A percentile compares a stretch with the other conserved stretches of the same genome.
phyloP scores from a whole-genome alignment of 1,140 invertebrate genomes.

The Plutomurus gul region DNA sequence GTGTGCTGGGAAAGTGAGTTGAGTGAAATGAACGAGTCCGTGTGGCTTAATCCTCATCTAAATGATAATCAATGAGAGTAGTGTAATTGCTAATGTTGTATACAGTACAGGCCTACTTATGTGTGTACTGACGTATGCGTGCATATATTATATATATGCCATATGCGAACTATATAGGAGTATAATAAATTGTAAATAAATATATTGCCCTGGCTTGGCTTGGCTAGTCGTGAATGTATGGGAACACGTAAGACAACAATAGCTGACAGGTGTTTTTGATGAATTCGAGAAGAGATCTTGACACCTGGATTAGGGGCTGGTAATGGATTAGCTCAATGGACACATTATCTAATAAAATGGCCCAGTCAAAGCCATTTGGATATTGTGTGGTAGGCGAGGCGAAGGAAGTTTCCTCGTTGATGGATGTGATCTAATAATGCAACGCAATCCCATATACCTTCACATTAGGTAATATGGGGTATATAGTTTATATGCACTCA shows the following conservation, averaged over 20 bases:
- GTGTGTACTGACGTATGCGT: too few species aligned
- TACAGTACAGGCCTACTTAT: neutral
- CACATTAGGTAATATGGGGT: neutral
- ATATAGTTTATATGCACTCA: neutral
- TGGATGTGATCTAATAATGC: slow-evolving; percentile 27
- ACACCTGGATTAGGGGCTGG: slow-evolving; percentile 26
- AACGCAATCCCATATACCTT: neutral
- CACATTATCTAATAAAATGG: slow-evolving; percentile 26
- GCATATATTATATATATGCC: too few species aligned
- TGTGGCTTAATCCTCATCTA: slow-evolving; percentile 20
- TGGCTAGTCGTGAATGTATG: too few species aligned
- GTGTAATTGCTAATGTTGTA: too few species aligned
- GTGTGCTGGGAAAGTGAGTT: neutral
- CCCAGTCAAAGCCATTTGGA: too few species aligned
- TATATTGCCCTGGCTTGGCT: too few species aligned
- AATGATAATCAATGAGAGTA: slow-evolving; percentile 17
- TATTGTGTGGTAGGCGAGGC: slow-evolving; percentile 4
- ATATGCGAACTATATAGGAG: too few species aligned
- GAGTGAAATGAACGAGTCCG: too few species aligned
- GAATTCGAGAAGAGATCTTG: slow-evolving; percentile 29
- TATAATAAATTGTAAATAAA: too few species aligned
- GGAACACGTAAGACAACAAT: neutral
- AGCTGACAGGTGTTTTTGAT: slow-evolving; percentile 19
- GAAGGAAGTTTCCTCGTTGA: too few species aligned
- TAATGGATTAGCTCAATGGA: slow-evolving; percentile 31